Conservation (phyloP, 2,113 vertebrate species). For the Rattus rattus region DNA sequence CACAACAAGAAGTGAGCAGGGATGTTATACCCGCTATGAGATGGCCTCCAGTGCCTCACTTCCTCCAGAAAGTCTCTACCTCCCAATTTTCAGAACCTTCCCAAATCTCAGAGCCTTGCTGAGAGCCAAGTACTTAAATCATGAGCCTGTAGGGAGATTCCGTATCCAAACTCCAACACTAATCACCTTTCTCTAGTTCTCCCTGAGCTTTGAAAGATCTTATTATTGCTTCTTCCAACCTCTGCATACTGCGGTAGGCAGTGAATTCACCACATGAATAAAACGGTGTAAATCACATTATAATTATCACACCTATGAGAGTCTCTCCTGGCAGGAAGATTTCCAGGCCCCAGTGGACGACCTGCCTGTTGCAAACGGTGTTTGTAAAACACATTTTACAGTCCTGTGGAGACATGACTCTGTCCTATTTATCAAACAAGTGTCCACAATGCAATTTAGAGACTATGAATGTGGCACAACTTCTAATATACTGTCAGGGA, state of each 20-base stretch:
- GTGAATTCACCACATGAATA: not conserved
- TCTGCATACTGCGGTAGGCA: not conserved
- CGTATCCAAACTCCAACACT: not conserved
- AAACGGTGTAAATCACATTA: conserved; percentile 20
- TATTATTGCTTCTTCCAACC: not conserved
- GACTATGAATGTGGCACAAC: not conserved
- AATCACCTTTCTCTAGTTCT: not conserved
- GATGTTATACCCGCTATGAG: not conserved
- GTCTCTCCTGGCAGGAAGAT: not conserved
- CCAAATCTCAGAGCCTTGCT: not conserved
- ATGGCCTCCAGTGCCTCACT: too few relatives aligned
- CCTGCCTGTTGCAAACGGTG: not conserved
- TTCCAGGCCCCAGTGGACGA: not conserved
- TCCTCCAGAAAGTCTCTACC: not conserved
- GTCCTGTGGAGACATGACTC: not conserved
- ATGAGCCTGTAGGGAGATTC: not conserved
- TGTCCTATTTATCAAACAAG: conserved; percentile 36
- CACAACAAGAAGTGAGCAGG: not conserved
- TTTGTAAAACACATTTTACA: conserved; percentile 36
- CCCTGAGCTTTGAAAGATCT: not conserved
- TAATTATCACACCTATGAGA: not conserved
- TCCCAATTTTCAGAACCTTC: not conserved
- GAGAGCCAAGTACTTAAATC: not conserved
- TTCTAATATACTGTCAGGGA: not conserved
- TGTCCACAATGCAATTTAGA: conserved; percentile 30